Base-by-base conservation (phyloP, 2,797 vertebrate genomes). In the Pipistrellus nathusii region DNA sequence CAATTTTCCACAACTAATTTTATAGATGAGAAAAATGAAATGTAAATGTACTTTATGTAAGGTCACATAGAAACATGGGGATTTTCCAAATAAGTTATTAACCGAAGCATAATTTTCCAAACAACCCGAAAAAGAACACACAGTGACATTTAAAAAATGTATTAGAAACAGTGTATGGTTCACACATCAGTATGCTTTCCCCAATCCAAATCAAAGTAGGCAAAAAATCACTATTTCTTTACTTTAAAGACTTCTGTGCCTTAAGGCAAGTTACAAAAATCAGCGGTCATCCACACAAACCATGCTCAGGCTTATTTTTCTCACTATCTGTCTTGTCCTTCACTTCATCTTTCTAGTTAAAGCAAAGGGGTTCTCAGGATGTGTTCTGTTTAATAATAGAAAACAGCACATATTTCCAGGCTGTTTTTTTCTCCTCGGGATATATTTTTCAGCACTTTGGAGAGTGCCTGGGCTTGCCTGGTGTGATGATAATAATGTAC, bases 361-460 rank as follows among this genome's bases (percentile, higher is more conserved):
- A 53, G 53, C 35, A 71, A 9, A 62, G 14, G 15, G 44, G 4
- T 82, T 86, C 76, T 17, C 8, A 93, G 53, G 69, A 77, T 17
- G 2, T 48, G 18, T 69, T 71, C 59, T 76, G 46, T 57, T 93
- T 82, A 87, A 90, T 86, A 86, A 86, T 18, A 77, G 83, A 86
- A 72, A 76, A 82, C 8, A 78, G 30, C 51, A 48, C 85, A 53
- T 46, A 51, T 85, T 88, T 72, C 59, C 38, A 84, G 25, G 55
- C 92, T 84, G 32, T 81, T 92, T 91, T 91, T 93, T 89, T 59
- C 30, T 85, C 35, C 73, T 88, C 27, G 6, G 41, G 13, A 38
- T 53, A 78, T 46, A 90, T 32, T 82, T 92, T 85, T 62, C 71
- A 92, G 86, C n/a, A 73, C 48, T 85, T 44, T 44, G 21, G 69